Conservation (phyloP, 2,113 vertebrate species). For the Orcinus orca region DNA sequence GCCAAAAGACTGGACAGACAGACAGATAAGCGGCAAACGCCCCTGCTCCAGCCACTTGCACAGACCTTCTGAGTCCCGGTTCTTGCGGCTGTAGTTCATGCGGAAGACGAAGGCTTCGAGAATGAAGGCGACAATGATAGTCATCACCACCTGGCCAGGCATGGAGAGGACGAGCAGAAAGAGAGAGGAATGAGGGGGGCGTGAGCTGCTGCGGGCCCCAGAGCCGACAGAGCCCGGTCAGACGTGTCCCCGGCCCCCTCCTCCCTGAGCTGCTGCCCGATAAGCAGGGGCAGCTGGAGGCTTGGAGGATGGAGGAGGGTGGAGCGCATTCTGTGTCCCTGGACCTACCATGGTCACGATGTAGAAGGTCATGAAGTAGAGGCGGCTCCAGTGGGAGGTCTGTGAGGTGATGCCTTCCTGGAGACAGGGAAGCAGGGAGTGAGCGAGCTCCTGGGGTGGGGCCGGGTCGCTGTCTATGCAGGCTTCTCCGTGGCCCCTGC, state of each 20-base stretch:
- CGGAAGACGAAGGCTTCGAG: slow-evolving; percentile 98
- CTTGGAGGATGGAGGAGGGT: accelerated
- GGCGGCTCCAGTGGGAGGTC: slow-evolving; percentile 96
- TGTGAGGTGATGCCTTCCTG: slow-evolving; percentile 98
- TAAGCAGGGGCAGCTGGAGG: neutral
- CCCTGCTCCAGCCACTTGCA: neutral
- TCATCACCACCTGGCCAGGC: slow-evolving; percentile 94
- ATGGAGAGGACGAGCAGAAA: neutral
- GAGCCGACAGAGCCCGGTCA: accelerated
- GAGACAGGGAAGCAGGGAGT: neutral
- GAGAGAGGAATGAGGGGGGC: accelerated
- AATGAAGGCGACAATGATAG: slow-evolving; percentile 98
- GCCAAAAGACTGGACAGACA: neutral
- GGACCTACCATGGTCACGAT: slow-evolving; percentile 96
- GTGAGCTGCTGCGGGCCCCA: accelerated
- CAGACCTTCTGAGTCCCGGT: slow-evolving; percentile 90
- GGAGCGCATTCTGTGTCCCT: accelerated
- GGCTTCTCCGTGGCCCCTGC: accelerated
- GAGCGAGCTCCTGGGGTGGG: accelerated
- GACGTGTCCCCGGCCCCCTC: accelerated
- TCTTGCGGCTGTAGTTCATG: slow-evolving; percentile 98
- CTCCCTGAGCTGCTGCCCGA: accelerated
- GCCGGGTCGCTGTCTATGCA: neutral
- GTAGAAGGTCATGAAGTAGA: slow-evolving; percentile 99
- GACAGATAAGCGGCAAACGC: accelerated